Percentiles rank a stretch among this genome's conserved stretches.
Evolutionary conservation across 2,888 invertebrate species (phyloP).

Genomic region (Ypsolopha scabrella): DNA sequence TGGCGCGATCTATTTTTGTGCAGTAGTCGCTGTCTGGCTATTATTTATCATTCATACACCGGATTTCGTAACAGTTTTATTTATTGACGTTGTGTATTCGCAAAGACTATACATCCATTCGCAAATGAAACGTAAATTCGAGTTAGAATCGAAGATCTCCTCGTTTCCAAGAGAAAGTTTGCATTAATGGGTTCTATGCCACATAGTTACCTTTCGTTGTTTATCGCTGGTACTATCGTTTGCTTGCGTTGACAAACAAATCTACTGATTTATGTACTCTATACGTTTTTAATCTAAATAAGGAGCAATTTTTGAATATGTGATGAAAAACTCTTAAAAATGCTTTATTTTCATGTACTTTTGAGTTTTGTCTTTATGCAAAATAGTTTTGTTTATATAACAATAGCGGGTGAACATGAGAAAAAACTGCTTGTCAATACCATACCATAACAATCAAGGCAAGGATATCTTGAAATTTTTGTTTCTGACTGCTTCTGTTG

Average conservation of each 20-base stretch:
- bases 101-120: neutral
- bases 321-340: too few relatives aligned
- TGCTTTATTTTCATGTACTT: too few relatives aligned
- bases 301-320: too few relatives aligned
- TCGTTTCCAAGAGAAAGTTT: neutral
- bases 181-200: neutral
- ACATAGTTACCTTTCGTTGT: neutral
- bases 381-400: too few relatives aligned
- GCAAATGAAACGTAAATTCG: neutral
- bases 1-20: slow-evolving; percentile 46
- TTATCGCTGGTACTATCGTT: neutral
- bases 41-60: neutral
- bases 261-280: too few relatives aligned
- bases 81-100: neutral
- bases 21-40: slow-evolving; percentile 27
- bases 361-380: too few relatives aligned
- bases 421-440: too few relatives aligned
- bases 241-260: neutral
- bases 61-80: neutral
- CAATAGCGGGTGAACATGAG: too few relatives aligned
- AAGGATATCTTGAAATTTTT: too few relatives aligned
- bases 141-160: neutral
- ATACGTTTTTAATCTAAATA: too few relatives aligned
- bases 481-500: too few relatives aligned
- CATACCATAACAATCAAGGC: too few relatives aligned